Evolutionary conservation across 2,113 vertebrate genomes (phyloP).

Genomic region (Rhinolophus sinicus): DNA sequence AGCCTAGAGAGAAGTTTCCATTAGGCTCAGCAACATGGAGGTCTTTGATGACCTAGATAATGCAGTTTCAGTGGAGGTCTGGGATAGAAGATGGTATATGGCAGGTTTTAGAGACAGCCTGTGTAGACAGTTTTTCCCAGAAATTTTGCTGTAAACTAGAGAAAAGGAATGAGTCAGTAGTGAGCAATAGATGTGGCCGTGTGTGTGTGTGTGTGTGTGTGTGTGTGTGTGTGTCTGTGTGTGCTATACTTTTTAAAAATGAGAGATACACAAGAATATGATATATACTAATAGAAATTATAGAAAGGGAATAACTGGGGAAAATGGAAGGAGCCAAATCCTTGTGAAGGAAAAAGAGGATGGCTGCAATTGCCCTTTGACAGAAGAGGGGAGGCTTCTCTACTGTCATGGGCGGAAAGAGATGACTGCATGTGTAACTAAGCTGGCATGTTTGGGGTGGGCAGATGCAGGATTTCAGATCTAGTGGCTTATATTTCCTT

Average conservation of each 20-base stretch:
- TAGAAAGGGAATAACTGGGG: background rate
- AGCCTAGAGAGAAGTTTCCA: background rate
- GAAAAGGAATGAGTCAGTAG: background rate
- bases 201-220: background rate
- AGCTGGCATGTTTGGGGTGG: background rate
- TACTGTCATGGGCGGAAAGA: background rate
- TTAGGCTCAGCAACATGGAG: background rate
- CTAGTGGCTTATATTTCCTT: background rate
- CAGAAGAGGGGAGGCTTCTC: background rate
- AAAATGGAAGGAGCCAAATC: background rate
- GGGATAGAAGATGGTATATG: background rate
- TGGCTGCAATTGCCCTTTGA: background rate
- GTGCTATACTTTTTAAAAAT: background rate
- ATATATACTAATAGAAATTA: background rate
- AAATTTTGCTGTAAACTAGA: background rate
- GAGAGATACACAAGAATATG: background rate
- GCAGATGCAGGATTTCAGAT: background rate
- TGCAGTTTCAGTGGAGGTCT: background rate
- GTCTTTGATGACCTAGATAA: background rate
- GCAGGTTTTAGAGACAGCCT: background rate
- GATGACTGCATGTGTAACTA: background rate
- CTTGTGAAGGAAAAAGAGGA: background rate
- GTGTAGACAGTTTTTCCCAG: background rate
- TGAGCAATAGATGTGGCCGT: background rate
- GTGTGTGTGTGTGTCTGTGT: background rate